Percentiles rank a stretch among this genome's conserved stretches.
phyloP scores from a whole-genome alignment of 2,113 vertebrate species.

The Ammodytes dubius region DNA sequence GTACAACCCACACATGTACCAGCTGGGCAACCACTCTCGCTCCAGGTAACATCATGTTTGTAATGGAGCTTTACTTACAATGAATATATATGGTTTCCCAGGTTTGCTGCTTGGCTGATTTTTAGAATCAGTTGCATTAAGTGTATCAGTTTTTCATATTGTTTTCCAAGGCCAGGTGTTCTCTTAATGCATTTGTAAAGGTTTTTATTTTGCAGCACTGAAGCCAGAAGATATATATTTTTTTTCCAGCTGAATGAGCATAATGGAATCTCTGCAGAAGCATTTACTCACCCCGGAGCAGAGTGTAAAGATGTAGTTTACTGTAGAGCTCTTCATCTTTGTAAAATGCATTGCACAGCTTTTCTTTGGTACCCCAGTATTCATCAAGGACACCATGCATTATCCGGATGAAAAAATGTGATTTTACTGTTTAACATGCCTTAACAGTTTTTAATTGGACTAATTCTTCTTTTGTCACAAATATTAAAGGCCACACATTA shows the following conservation, averaged over 20 bases:
- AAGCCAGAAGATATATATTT: slow-evolving; percentile 28
- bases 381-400: neutral
- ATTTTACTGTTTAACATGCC: too few relatives aligned
- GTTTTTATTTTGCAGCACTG: neutral
- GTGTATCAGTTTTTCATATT: slow-evolving; percentile 8
- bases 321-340: slow-evolving; percentile 12
- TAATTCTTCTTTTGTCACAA: too few relatives aligned
- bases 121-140: neutral
- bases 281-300: slow-evolving; percentile 1
- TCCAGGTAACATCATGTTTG: slow-evolving; percentile 88
- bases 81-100: neutral
- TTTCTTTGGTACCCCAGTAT: neutral
- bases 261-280: slow-evolving; percentile 15
- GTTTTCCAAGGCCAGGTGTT: slow-evolving; percentile 13
- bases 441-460: too few relatives aligned
- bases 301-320: slow-evolving; percentile 24
- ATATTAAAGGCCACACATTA: too few relatives aligned
- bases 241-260: slow-evolving; percentile 31
- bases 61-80: neutral
- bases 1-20: slow-evolving; percentile 98
- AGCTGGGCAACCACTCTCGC: slow-evolving; percentile 95
- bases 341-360: slow-evolving; percentile 6
- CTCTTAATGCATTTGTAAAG: slow-evolving; percentile 1
- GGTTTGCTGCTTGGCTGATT: neutral
- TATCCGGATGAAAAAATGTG: too few relatives aligned